A percentile compares a stretch with the other conserved stretches of the same genome.
These are phyloP conservation scores for Lepidochrysops patricia DNA, from an alignment of 2,888 invertebrate genomes.

Conservation along the genomic window DNA sequence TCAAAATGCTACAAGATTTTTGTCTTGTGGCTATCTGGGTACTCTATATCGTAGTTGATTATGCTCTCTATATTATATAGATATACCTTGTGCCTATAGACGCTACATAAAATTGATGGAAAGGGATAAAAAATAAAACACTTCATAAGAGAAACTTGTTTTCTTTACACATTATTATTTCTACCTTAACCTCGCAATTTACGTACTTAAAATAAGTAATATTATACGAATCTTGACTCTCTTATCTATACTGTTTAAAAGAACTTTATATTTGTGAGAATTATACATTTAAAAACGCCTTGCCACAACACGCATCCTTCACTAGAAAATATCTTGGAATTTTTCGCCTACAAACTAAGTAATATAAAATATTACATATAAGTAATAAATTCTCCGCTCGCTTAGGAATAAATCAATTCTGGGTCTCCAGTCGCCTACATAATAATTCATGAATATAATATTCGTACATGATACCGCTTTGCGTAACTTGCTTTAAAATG, in stretches of 20 bases:
- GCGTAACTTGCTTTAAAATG: conserved; percentile 36
- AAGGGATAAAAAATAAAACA: conserved; percentile 24
- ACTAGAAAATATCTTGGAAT: conserved; percentile 51
- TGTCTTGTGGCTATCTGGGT: too few species aligned
- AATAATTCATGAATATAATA: conserved; percentile 19
- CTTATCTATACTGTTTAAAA: conserved; percentile 46
- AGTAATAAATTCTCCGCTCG: conserved; percentile 37
- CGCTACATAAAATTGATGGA: neutral
- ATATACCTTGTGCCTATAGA: too few species aligned
- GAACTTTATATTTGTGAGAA: conserved; percentile 57
- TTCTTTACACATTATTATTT: conserved; percentile 63
- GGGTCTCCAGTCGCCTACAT: conserved; percentile 26
- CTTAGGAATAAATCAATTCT: conserved; percentile 26
- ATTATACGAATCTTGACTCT: conserved; percentile 70
- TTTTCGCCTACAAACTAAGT: conserved; percentile 27
- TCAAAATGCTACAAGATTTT: too few species aligned
- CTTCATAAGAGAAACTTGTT: conserved; percentile 54
- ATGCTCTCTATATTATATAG: too few species aligned
- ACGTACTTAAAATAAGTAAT: conserved; percentile 65
- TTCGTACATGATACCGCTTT: conserved; percentile 38
- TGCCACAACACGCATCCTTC: conserved; percentile 43
- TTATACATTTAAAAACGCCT: conserved; percentile 52
- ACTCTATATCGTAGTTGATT: too few species aligned
- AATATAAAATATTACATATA: conserved; percentile 39
- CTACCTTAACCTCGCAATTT: conserved; percentile 56